phyloP scores from a whole-genome alignment of 2,113 vertebrate species.

The Monopterus albus region DNA sequence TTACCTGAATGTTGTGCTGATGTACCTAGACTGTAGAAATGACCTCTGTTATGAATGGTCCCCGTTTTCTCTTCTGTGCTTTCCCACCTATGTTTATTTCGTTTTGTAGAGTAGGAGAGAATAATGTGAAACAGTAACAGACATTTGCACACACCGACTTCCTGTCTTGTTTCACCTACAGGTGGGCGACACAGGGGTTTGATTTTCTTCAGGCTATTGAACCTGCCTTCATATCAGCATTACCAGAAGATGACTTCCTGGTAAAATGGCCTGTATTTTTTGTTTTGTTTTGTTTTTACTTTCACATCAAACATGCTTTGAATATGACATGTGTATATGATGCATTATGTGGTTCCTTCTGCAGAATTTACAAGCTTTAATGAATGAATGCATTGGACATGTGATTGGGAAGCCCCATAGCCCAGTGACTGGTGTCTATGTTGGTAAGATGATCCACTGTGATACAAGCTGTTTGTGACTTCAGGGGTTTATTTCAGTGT shows the following conservation, averaged over 20 bases:
- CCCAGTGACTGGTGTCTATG: slow-evolving; percentile 94
- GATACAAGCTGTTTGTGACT: neutral
- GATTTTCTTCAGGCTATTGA: slow-evolving; percentile 99
- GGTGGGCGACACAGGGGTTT: slow-evolving; percentile 99
- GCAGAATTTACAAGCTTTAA: slow-evolving; percentile 95
- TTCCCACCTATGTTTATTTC: too few species aligned
- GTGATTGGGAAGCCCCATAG: slow-evolving; percentile 99
- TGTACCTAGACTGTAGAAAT: neutral
- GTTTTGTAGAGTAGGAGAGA: neutral
- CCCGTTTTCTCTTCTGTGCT: too few species aligned
- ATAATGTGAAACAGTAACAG: neutral
- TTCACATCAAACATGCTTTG: neutral
- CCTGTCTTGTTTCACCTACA: slow-evolving; percentile 61
- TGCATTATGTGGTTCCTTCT: slow-evolving; percentile 24
- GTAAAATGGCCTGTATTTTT: slow-evolving; percentile 75
- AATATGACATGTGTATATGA: neutral
- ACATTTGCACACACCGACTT: neutral
- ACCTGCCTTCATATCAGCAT: slow-evolving; percentile 95
- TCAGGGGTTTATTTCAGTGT: slow-evolving; percentile 11
- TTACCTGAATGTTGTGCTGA: too few species aligned
- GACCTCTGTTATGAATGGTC: neutral
- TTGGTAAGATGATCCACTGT: slow-evolving; percentile 84
- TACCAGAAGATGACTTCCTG: slow-evolving; percentile 98
- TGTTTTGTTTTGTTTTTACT: neutral
- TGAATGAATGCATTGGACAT: slow-evolving; percentile 99